Base-by-base conservation (phyloP, 2,113 vertebrate genomes). In the Sebastes schlegelii region DNA sequence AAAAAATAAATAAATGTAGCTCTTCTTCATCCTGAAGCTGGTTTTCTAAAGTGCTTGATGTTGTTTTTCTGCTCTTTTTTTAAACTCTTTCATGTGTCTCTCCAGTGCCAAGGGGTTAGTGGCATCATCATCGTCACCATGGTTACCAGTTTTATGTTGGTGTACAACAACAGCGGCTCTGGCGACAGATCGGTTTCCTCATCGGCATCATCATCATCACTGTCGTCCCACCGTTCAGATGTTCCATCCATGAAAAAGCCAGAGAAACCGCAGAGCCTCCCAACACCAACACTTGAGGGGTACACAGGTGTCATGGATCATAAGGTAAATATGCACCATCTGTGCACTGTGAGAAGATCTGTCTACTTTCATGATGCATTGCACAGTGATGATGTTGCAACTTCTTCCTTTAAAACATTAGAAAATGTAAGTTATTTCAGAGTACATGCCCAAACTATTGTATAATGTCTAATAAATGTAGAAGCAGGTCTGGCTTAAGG, bases 101-200 rank as follows among this genome's bases (percentile, higher is more conserved):
- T 76, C 10, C 91, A 98, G 97, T 95, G 95, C 94, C 96, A 96
- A 91, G 96, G 96, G 89, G 92, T 98, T 94, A 95, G 96, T 90
- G 96, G 96, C 92, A 96, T 96, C 94, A 92, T 97, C 87, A 89
- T 93, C 67, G 91, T 97, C 88, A 97, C 96, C 94, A 96, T 96
- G 96, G 97, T 97, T 94, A 97, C 97, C 92, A 96, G 96, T 94
- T 94, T 98, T 89, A 95, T 98, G 95, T 91, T 98, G 87, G 92
- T 96, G 88, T 98, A 98, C 95, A 96, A 96, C 92, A 96, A 95
- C 92, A 96, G 92, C 80, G 89, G 83, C 66, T 83, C 78, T 19
- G 62, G 87, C 40, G 40, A 78, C 60, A 84, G 81, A 61, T 82
- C 88, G 6, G 45, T 72, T 14, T 68, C 78, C 9, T 57, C 88